Percentiles rank a stretch among this genome's conserved stretches.
Evolutionary conservation across 2,113 vertebrate species (phyloP).

Genomic region (Hydropotes inermis): DNA sequence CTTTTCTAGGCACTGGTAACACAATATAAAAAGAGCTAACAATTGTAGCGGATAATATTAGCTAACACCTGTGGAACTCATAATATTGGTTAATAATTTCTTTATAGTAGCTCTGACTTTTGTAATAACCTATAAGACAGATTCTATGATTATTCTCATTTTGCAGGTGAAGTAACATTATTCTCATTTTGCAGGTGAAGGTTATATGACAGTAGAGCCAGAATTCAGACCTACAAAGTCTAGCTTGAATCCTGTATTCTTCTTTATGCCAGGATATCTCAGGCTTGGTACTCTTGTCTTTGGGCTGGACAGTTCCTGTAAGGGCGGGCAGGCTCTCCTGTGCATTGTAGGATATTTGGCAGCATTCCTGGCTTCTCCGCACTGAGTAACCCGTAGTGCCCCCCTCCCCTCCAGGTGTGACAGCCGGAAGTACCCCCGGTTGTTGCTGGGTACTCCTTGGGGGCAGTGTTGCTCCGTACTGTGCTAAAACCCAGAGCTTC

Average conservation of each 20-base stretch:
- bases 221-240: not conserved
- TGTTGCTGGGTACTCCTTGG: not conserved
- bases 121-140: not conserved
- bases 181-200: not conserved
- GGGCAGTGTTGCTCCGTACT: not conserved
- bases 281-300: not conserved
- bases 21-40: not conserved
- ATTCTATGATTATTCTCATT: not conserved
- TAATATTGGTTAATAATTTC: not conserved
- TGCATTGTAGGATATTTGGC: not conserved
- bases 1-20: not conserved
- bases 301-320: not conserved
- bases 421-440: not conserved
- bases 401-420: not conserved
- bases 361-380: not conserved
- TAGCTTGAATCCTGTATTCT: not conserved
- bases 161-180: not conserved
- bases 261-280: constrained; percentile 10
- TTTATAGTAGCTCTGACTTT: not conserved
- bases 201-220: not conserved
- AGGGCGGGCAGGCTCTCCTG: not conserved
- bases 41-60: not conserved
- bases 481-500: not conserved
- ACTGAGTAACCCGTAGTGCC: not conserved
- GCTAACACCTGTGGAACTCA: not conserved